phyloP scores from a whole-genome alignment of 2,113 vertebrate species.

The Lontra canadensis region DNA sequence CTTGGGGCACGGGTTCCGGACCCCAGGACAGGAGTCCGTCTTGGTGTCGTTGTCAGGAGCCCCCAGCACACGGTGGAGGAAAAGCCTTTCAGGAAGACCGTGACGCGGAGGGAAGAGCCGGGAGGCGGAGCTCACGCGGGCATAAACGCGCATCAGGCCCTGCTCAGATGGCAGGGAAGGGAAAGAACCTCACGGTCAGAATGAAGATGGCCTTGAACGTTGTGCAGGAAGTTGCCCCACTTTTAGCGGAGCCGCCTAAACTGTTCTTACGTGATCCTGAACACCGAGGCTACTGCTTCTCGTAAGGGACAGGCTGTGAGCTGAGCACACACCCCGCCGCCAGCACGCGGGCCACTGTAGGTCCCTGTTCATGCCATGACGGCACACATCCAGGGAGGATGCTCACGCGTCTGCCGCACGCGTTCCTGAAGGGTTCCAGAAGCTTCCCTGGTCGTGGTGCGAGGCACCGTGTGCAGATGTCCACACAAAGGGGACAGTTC shows the following conservation, averaged over 20 bases:
- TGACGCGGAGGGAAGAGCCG: background rate
- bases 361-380: no score
- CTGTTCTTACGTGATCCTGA: background rate
- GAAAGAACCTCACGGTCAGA: background rate
- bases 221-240: background rate
- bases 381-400: background rate
- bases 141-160: background rate
- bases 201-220: background rate
- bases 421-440: background rate
- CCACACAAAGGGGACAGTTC: background rate
- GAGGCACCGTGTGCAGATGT: background rate
- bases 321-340: no score
- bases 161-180: background rate
- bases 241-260: background rate
- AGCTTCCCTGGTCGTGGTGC: background rate
- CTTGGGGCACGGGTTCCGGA: background rate
- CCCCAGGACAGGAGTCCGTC: background rate
- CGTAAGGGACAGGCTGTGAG: background rate
- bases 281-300: background rate
- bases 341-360: background rate
- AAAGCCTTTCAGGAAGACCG: background rate
- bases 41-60: fast-evolving
- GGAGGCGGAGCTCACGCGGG: background rate
- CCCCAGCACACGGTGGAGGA: background rate
- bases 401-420: background rate